phyloP scores from a whole-genome alignment of 2,113 vertebrate genomes.

The Panurus biarmicus region DNA sequence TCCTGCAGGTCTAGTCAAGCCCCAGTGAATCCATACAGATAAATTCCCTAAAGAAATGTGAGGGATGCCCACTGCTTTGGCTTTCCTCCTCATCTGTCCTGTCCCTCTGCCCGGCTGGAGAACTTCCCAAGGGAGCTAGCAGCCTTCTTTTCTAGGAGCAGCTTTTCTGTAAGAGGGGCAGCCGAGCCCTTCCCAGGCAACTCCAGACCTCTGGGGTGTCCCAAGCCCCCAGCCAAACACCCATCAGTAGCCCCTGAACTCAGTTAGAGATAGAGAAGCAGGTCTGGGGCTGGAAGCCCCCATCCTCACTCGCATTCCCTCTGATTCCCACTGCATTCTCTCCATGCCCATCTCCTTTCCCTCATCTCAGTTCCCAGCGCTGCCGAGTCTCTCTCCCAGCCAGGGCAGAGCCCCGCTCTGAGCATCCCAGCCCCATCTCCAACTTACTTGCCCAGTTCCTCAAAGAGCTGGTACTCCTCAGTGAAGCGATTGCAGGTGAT shows the following conservation, averaged over 20 bases:
- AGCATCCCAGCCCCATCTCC: background rate
- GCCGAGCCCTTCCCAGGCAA: background rate
- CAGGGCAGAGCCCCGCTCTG: background rate
- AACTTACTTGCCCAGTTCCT: conserved; percentile 93
- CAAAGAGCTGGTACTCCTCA: conserved; percentile 89
- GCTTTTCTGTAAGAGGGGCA: background rate
- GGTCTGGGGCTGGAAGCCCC: background rate
- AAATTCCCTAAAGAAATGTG: background rate
- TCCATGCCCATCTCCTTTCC: background rate
- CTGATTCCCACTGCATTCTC: background rate
- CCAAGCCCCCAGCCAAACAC: background rate
- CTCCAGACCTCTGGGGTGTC: background rate
- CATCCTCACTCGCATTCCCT: background rate
- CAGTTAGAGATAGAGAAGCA: background rate
- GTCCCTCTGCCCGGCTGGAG: background rate
- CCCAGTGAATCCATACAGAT: background rate
- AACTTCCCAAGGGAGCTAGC: background rate
- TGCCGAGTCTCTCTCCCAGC: background rate
- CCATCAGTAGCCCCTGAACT: background rate
- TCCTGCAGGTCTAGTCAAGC: background rate
- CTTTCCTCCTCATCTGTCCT: background rate
- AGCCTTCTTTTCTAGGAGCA: background rate
- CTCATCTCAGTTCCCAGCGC: background rate
- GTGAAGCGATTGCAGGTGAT: conserved; percentile 91
- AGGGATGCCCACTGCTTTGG: background rate